These are phyloP conservation scores for Stegostoma tigrinum DNA, from an alignment of 2,113 vertebrate species.

Conservation along the genomic window DNA sequence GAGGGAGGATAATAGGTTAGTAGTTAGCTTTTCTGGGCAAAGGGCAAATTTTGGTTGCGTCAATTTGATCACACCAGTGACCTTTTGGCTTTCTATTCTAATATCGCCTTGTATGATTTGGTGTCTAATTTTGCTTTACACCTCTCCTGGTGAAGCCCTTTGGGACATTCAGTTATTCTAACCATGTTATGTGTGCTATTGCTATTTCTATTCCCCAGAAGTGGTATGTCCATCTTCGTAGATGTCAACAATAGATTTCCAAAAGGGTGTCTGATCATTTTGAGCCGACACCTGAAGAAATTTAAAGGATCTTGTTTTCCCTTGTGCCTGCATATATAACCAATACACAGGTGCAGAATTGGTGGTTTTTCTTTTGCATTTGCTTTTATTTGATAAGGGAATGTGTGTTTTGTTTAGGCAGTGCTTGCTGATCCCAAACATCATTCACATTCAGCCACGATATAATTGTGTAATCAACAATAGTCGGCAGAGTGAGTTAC, in stretches of 20 bases:
- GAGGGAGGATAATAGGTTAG: background rate
- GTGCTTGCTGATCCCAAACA: no score
- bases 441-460: no score
- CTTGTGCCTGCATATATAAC: background rate
- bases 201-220: background rate
- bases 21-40: background rate
- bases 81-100: background rate
- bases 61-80: background rate
- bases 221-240: background rate
- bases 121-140: background rate
- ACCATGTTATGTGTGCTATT: background rate
- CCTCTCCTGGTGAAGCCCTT: background rate
- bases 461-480: no score
- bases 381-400: background rate
- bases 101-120: background rate
- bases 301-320: background rate
- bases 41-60: background rate
- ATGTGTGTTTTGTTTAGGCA: background rate
- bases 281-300: background rate
- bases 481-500: no score
- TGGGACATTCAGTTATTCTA: background rate
- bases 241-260: background rate
- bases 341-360: background rate
- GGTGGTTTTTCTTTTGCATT: background rate
- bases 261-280: background rate